Evolutionary conservation across 2,797 vertebrate genomes (phyloP).

Genomic region (Clamator glandarius): DNA sequence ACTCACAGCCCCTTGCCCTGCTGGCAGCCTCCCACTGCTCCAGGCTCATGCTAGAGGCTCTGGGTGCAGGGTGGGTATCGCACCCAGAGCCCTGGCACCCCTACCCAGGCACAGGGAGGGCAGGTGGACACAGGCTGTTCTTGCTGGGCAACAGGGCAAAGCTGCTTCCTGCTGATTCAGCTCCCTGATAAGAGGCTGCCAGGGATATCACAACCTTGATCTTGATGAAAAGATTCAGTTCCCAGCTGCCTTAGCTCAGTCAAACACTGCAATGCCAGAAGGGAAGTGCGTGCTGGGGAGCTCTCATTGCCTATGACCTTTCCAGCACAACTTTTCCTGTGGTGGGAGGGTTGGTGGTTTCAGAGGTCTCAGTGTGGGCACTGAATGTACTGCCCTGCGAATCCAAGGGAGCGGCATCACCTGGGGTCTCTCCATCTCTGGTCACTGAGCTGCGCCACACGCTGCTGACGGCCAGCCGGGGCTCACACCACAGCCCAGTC

Average conservation of each 20-base stretch:
- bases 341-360: rapidly evolving
- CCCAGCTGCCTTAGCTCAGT: not conserved
- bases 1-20: not conserved
- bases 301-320: not conserved
- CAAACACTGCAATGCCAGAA: not conserved
- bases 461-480: not conserved
- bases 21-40: not conserved
- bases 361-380: not conserved
- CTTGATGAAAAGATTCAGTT: not conserved
- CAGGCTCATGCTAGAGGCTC: rapidly evolving
- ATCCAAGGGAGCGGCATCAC: not conserved
- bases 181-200: not conserved
- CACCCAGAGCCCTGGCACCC: not conserved
- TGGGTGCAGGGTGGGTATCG: rapidly evolving
- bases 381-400: not conserved
- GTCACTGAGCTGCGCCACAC: not conserved
- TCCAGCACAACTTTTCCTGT: not conserved
- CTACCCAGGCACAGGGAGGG: rapidly evolving
- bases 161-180: not conserved
- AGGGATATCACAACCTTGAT: not conserved
- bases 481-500: not conserved
- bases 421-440: not conserved
- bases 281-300: not conserved
- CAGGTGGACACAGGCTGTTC: not conserved
- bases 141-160: rapidly evolving